Conservation (phyloP, 2,888 invertebrate species). For the Sminthurides aquaticus region DNA sequence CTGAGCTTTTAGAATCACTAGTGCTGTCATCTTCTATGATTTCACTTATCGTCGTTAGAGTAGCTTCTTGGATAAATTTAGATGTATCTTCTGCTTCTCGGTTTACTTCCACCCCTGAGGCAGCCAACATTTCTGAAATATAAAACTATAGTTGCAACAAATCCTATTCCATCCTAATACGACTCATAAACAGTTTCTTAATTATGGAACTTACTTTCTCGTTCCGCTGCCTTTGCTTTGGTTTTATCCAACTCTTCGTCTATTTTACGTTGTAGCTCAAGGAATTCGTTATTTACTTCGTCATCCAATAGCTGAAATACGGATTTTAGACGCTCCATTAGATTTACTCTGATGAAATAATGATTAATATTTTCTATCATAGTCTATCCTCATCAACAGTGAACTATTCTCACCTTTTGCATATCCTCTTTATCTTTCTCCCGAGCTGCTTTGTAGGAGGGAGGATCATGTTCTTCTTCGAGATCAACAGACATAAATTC, state of each 20-base stretch:
- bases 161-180: not conserved
- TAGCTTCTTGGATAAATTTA: conserved; percentile 51
- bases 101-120: not conserved
- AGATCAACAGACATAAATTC: conserved; percentile 96
- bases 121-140: conserved; percentile 8
- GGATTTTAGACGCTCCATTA: conserved; percentile 3
- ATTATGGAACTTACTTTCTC: conserved; percentile 5
- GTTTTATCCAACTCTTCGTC: conserved; percentile 66
- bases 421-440: conserved; percentile 78
- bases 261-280: conserved; percentile 76
- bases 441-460: conserved; percentile 84
- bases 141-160: too few relatives aligned
- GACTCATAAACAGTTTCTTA: too few relatives aligned
- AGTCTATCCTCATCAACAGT: too few relatives aligned
- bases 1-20: not conserved
- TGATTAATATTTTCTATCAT: too few relatives aligned
- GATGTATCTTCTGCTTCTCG: conserved; percentile 46
- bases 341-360: too few relatives aligned
- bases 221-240: conserved; percentile 22
- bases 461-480: conserved; percentile 93
- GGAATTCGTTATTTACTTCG: conserved; percentile 54
- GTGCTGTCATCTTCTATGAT: conserved; percentile 43
- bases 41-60: conserved; percentile 49
- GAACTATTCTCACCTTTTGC: conserved; percentile 68
- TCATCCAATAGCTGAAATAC: conserved; percentile 47